A percentile compares a stretch with the other conserved stretches of the same genome.
Evolutionary conservation across 2,797 vertebrate species (phyloP).

Genomic region (Spatula clypeata): DNA sequence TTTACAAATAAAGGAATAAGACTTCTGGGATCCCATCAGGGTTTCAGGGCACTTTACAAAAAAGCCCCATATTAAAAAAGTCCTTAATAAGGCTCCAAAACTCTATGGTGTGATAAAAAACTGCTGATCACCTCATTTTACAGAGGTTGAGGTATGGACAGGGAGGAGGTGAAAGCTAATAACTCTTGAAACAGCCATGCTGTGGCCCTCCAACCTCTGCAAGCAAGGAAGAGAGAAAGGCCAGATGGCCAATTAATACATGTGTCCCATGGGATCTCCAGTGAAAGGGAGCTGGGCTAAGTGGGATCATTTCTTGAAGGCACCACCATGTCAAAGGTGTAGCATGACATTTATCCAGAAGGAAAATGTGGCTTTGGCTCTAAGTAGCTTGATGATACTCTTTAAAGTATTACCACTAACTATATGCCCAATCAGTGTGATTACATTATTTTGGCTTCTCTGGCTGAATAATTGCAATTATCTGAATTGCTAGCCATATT

Average conservation of each 20-base stretch:
- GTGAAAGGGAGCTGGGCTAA: background rate
- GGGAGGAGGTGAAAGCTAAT: background rate
- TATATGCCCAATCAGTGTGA: background rate
- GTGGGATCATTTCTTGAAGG: background rate
- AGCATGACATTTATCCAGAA: slow-evolving; percentile 12
- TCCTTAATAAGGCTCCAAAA: background rate
- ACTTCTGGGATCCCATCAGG: background rate
- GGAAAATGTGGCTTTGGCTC: slow-evolving; percentile 32
- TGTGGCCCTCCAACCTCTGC: background rate
- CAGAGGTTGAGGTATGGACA: background rate
- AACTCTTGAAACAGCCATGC: background rate
- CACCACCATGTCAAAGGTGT: background rate
- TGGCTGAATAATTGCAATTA: slow-evolving; percentile 48
- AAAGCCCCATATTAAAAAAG: background rate
- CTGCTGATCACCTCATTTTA: background rate
- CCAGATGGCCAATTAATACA: background rate
- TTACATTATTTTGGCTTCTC: slow-evolving; percentile 32
- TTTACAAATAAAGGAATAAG: background rate
- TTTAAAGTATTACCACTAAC: slow-evolving; percentile 14
- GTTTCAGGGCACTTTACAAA: background rate
- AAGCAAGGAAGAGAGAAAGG: background rate
- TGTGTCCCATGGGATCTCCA: accelerated
- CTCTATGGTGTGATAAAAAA: background rate
- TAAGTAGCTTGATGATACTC: background rate
- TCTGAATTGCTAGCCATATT: slow-evolving; percentile 52